Evolutionary conservation across 1,140 invertebrate genomes (phyloP).

Genomic region (Drosophila asahinai): DNA sequence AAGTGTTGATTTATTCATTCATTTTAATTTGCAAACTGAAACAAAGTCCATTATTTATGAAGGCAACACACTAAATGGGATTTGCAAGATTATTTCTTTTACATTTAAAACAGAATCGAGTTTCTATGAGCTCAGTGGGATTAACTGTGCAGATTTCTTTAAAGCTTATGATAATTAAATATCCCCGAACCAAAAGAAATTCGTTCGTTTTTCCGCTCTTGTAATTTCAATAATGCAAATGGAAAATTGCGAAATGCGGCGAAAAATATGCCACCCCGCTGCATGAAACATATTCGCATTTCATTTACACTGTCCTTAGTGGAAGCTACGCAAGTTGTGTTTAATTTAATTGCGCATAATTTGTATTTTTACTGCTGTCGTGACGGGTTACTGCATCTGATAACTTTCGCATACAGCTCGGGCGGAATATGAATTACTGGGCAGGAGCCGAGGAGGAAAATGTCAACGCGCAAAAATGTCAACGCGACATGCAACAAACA

Average conservation of each 20-base stretch:
- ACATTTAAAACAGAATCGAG: too few species aligned
- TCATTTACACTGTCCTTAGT: slow-evolving; percentile 26
- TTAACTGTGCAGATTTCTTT: background rate
- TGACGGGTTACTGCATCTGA: slow-evolving; percentile 41
- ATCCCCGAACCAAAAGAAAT: slow-evolving; percentile 9
- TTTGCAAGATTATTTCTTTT: background rate
- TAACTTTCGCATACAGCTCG: slow-evolving; percentile 12
- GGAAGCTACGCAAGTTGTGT: slow-evolving; percentile 46
- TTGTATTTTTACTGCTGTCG: slow-evolving; percentile 43
- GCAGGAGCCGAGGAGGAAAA: slow-evolving; percentile 36
- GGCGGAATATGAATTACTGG: slow-evolving; percentile 55
- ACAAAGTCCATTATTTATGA: background rate
- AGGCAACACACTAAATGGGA: background rate
- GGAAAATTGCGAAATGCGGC: background rate
- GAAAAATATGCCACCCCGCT: slow-evolving; percentile 6
- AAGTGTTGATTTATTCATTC: slow-evolving; percentile 7
- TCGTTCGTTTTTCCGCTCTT: slow-evolving; percentile 17
- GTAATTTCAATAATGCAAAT: slow-evolving; percentile 34
- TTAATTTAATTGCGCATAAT: slow-evolving; percentile 72
- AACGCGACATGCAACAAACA: slow-evolving; percentile 77
- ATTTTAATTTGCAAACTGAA: background rate
- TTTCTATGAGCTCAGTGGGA: too few species aligned
- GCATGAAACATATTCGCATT: slow-evolving; percentile 13
- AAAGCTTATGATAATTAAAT: slow-evolving; percentile 11
- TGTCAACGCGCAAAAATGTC: slow-evolving; percentile 73